Base-by-base conservation (phyloP, 2,113 vertebrate genomes). In the Chinchilla lanigera region DNA sequence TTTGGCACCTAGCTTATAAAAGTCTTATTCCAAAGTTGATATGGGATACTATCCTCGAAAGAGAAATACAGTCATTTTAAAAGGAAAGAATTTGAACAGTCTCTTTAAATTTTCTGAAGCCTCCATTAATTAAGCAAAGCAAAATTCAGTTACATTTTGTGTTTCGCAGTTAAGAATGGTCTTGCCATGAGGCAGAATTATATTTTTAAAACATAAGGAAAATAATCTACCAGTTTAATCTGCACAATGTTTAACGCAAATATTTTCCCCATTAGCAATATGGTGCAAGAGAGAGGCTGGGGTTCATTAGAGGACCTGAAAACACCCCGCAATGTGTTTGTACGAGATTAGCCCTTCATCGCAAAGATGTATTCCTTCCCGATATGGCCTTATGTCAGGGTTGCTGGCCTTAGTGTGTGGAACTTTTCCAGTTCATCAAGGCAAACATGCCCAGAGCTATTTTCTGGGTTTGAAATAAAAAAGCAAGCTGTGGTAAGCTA, bases 361-460 rank as follows among this genome's bases (percentile, higher is more conserved):
- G 1, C 61, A 96, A 96, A 95, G 96, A 97, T 88, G 86, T 77
- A 94, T 97, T 97, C 94, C 81, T 94, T 96, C 89, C 91, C 10
- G 0, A 50, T n/a, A 65, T n/a, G 90, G 93, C 92, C 92, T 97
- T 77, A 38, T 97, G 96, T 96, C 69, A 38, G 95, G 54, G 96
- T 96, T 69, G 65, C 92, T 97, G 90, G 96, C 97, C 96, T 96
- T 97, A 63, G 35, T 47, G 82, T 87, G 88, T 97, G 97, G 96
- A 96, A 96, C 88, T 96, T 97, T 96, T 97, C 97, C 97, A 98
- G 94, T 97, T 97, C 90, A 89, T 97, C 94, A 97, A 96, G 96
- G 90, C 85, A 95, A 96, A 96, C 78, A 2, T 86, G 96, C 94
- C 96, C 96, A 95, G 94, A 97, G 96, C 97, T 96, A 86, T 98